A percentile compares a stretch with the other conserved stretches of the same genome.
These are phyloP conservation scores for Leuciscus waleckii DNA, from an alignment of 2,797 vertebrate genomes.

Conservation along the genomic window DNA sequence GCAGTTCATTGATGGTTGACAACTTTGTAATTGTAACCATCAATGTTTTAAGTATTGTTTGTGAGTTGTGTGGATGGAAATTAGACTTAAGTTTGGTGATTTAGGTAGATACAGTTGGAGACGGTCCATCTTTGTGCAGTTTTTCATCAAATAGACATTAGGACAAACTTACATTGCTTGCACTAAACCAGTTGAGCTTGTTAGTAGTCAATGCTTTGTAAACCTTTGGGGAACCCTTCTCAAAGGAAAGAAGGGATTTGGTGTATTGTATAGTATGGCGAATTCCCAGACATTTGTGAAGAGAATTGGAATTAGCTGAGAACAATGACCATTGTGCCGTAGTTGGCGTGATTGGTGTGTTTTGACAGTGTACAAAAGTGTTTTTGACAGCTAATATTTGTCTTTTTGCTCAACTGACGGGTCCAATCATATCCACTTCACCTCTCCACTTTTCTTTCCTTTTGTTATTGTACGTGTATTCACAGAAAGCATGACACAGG, in stretches of 20 bases:
- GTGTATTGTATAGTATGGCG: neutral
- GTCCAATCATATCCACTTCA: constrained; percentile 4
- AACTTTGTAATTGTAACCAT: neutral
- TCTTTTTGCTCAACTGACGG: constrained; percentile 1
- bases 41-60: neutral
- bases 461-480: neutral
- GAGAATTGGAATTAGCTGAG: neutral
- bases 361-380: constrained; percentile 18
- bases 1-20: neutral
- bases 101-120: neutral
- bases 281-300: constrained; percentile 18
- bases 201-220: neutral
- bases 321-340: constrained; percentile 34
- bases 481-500: constrained; percentile 4
- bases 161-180: neutral
- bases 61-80: neutral
- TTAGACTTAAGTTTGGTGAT: neutral
- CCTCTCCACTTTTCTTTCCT: neutral
- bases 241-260: constrained; percentile 12
- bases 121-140: neutral
- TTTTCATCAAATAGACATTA: neutral
- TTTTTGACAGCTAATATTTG: constrained; percentile 22
- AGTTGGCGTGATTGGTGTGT: neutral
- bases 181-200: neutral
- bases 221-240: neutral